A percentile compares a stretch with the other conserved stretches of the same genome.
phyloP scores from a whole-genome alignment of 2,888 invertebrate genomes.

The Volucella inanis region DNA sequence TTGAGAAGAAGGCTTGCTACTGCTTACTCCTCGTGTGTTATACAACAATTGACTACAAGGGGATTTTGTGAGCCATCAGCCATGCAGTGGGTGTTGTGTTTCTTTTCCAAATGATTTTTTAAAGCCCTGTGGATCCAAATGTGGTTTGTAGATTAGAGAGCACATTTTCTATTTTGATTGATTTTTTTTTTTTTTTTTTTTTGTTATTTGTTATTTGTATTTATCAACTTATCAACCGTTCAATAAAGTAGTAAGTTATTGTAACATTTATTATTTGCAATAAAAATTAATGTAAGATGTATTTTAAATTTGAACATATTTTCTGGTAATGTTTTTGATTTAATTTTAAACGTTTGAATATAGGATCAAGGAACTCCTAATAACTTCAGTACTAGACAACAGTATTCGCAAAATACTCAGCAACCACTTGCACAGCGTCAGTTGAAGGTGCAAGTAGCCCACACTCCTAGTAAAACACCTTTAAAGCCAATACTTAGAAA shows the following conservation, averaged over 20 bases:
- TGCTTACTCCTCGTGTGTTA: not conserved
- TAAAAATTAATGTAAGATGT: no score
- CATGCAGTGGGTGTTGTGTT: conserved; percentile 21
- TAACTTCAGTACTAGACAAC: conserved; percentile 17
- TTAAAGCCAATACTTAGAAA: conserved; percentile 53
- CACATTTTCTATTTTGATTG: conserved; percentile 37
- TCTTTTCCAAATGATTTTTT: conserved; percentile 46
- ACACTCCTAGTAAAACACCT: conserved; percentile 4
- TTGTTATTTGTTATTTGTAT: conserved; percentile 47
- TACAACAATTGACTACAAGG: conserved; percentile 9
- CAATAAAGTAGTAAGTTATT: conserved; percentile 22
- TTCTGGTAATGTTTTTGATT: not conserved
- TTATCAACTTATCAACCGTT: conserved; percentile 21
- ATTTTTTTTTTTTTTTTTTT: no score
- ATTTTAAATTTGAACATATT: not conserved
- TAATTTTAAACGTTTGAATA: conserved; percentile 6
- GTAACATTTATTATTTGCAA: no score
- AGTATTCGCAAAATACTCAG: not conserved
- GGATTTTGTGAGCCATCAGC: conserved; percentile 38
- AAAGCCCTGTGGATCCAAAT: conserved; percentile 41
- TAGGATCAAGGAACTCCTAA: conserved; percentile 44
- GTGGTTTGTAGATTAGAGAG: conserved; percentile 71
- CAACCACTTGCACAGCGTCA: conserved; percentile 17
- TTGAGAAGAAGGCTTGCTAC: conserved; percentile 30
- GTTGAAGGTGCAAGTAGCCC: not conserved